Percentiles rank a stretch among this genome's conserved stretches.
These are phyloP conservation scores for Cariama cristata DNA, from an alignment of 2,113 vertebrate species.

Conservation along the genomic window DNA sequence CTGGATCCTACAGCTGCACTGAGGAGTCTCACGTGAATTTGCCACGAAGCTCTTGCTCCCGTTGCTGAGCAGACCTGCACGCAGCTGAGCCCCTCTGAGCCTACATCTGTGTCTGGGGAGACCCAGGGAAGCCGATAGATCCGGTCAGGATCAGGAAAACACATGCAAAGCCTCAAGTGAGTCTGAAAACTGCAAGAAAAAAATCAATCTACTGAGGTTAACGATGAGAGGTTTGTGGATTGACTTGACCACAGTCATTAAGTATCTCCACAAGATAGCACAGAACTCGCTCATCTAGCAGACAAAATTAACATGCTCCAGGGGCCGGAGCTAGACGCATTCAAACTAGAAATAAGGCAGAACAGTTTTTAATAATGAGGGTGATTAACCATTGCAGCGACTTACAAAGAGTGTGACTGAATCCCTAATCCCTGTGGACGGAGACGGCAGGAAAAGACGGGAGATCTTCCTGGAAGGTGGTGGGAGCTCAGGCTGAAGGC, in stretches of 20 bases:
- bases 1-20: not conserved
- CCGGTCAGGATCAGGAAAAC: not conserved
- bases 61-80: not conserved
- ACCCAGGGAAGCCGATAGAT: not conserved
- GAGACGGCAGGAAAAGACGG: not conserved
- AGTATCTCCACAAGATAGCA: not conserved
- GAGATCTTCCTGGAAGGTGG: not conserved
- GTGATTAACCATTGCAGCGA: not conserved
- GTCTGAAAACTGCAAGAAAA: not conserved
- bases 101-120: not conserved
- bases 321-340: not conserved
- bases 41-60: not conserved
- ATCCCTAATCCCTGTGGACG: not conserved
- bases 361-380: not conserved
- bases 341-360: not conserved
- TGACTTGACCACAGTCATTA: not conserved
- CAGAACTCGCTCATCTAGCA: not conserved
- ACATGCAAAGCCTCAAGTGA: not conserved
- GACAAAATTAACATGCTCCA: not conserved
- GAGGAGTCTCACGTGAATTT: not conserved
- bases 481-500: not conserved
- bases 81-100: accelerated
- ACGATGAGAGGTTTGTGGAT: not conserved
- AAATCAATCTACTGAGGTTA: not conserved
- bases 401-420: not conserved